Conservation (phyloP, 2,888 invertebrate genomes). For the Muschampia plurimacula region DNA sequence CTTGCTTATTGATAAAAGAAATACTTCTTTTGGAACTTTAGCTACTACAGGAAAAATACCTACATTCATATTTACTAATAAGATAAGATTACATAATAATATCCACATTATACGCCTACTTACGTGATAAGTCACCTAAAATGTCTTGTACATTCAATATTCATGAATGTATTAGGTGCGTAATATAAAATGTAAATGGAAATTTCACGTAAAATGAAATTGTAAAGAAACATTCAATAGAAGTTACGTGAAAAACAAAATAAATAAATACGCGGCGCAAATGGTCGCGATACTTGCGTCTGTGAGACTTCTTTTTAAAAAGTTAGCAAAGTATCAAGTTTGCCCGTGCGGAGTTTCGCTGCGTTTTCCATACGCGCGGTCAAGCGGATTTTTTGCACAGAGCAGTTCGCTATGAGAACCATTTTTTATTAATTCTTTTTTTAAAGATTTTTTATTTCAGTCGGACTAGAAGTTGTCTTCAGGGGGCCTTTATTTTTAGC, state of each 20-base stretch:
- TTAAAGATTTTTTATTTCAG: no score
- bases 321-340: constrained; percentile 78
- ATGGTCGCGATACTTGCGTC: constrained; percentile 47
- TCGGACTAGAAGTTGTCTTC: background rate
- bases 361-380: constrained; percentile 82
- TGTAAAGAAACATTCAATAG: constrained; percentile 18
- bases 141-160: no score
- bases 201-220: constrained; percentile 28
- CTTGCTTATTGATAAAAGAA: no score
- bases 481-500: no score
- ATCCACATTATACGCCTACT: no score
- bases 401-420: constrained; percentile 54
- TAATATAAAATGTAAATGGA: background rate
- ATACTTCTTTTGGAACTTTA: no score
- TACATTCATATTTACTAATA: no score
- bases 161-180: no score
- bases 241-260: constrained; percentile 23
- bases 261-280: constrained; percentile 33
- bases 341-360: constrained; percentile 63
- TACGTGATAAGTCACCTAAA: no score
- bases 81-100: no score
- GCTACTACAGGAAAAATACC: no score
- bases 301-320: constrained; percentile 53
- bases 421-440: background rate
- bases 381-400: constrained; percentile 82